Conservation (phyloP, 2,797 vertebrate species). For the Acanthis flammea region DNA sequence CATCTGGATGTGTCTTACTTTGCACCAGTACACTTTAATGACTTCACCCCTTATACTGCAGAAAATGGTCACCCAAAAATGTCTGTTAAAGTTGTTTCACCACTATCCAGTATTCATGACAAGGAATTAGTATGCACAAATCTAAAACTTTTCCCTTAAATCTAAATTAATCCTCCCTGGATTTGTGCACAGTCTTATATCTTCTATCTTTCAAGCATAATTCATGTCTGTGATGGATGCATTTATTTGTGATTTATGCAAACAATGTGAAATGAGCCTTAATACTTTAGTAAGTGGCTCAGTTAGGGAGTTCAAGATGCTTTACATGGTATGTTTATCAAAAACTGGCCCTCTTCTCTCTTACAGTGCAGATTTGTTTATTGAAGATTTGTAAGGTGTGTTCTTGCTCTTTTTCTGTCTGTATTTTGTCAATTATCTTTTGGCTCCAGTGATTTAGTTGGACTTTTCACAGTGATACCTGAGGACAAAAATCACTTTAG, state of each 20-base stretch:
- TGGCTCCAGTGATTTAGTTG: not conserved
- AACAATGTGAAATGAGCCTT: not conserved
- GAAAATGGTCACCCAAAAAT: not conserved
- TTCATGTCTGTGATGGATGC: not conserved
- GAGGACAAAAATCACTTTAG: not conserved
- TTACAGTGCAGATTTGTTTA: not conserved
- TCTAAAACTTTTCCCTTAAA: not conserved
- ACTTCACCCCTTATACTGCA: not conserved
- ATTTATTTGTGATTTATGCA: not conserved
- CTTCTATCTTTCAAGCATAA: not conserved
- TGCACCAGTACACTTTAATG: not conserved
- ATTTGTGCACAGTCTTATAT: not conserved
- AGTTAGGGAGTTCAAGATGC: not conserved
- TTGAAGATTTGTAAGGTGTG: not conserved
- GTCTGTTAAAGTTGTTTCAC: not conserved
- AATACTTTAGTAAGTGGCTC: not conserved
- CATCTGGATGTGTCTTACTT: not conserved
- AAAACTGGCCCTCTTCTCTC: not conserved
- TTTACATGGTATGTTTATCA: not conserved
- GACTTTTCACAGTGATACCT: not conserved
- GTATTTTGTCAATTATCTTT: not conserved
- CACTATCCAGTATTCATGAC: not conserved
- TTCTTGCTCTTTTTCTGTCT: not conserved
- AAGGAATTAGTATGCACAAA: not conserved
- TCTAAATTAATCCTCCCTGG: not conserved